Percentiles rank a stretch among this genome's conserved stretches.
Evolutionary conservation across 2,113 vertebrate species (phyloP).

Genomic region (Trogon melanurus): DNA sequence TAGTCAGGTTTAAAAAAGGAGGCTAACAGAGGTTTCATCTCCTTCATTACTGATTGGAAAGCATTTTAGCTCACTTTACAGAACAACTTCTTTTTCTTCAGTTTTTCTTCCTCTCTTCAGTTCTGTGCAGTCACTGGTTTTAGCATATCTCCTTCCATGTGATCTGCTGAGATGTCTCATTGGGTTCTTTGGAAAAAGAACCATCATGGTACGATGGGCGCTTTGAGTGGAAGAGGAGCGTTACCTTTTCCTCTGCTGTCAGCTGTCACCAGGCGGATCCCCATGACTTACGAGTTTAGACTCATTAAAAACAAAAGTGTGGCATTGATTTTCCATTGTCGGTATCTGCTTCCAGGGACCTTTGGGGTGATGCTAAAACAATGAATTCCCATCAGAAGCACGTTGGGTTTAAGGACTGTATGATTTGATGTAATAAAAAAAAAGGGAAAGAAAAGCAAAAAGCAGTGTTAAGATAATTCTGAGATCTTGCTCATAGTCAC

Average conservation of each 20-base stretch:
- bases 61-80: neutral
- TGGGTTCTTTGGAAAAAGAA: neutral
- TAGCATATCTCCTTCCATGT: neutral
- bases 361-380: neutral
- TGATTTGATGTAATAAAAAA: neutral
- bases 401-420: neutral
- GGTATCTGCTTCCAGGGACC: neutral
- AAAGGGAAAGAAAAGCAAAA: neutral
- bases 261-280: neutral
- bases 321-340: neutral
- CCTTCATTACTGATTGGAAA: neutral
- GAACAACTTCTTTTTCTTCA: neutral
- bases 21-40: neutral
- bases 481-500: neutral
- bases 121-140: rapidly evolving
- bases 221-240: neutral
- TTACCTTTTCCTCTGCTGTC: neutral
- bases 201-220: rapidly evolving
- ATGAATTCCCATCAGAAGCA: neutral
- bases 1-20: neutral
- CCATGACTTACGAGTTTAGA: neutral
- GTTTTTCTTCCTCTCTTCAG: neutral
- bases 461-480: neutral
- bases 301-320: neutral
- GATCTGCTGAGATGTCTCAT: rapidly evolving